Evolutionary conservation across 1,140 invertebrate genomes (phyloP).

Genomic region (Leptinotarsa defecta): DNA sequence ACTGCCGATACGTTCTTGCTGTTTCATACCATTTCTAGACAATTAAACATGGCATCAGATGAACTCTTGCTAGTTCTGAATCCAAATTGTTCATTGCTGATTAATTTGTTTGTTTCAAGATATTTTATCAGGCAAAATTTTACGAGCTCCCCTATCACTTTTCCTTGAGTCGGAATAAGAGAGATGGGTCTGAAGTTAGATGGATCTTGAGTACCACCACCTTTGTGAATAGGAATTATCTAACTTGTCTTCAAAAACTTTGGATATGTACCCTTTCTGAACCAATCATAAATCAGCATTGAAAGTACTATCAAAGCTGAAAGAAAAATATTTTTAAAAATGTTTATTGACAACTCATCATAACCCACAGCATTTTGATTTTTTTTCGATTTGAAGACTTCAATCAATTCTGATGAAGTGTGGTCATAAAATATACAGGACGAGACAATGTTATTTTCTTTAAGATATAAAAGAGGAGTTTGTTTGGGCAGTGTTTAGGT

Average conservation of each 20-base stretch:
- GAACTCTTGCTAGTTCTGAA: too few species aligned
- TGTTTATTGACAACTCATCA: slow-evolving; percentile 16
- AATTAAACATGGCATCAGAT: too few species aligned
- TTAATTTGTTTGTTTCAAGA: too few species aligned
- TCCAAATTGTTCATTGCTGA: too few species aligned
- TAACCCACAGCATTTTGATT: not conserved
- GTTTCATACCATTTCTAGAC: too few species aligned
- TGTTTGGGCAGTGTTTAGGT: not conserved
- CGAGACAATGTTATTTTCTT: slow-evolving; percentile 5
- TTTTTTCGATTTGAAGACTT: not conserved
- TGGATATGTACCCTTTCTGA: not conserved
- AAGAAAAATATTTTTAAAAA: not conserved
- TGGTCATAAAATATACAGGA: not conserved
- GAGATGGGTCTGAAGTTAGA: not conserved
- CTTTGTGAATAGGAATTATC: too few species aligned
- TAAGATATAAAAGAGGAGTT: not conserved
- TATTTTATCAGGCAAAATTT: too few species aligned
- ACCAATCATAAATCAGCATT: not conserved
- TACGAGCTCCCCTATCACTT: too few species aligned
- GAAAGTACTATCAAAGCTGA: not conserved
- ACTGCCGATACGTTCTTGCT: too few species aligned
- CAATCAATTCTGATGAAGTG: not conserved
- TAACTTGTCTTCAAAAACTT: not conserved
- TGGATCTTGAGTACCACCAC: not conserved
- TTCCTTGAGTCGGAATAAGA: not conserved